phyloP scores from a whole-genome alignment of 2,888 invertebrate genomes.

The Agrotis exclamationis region DNA sequence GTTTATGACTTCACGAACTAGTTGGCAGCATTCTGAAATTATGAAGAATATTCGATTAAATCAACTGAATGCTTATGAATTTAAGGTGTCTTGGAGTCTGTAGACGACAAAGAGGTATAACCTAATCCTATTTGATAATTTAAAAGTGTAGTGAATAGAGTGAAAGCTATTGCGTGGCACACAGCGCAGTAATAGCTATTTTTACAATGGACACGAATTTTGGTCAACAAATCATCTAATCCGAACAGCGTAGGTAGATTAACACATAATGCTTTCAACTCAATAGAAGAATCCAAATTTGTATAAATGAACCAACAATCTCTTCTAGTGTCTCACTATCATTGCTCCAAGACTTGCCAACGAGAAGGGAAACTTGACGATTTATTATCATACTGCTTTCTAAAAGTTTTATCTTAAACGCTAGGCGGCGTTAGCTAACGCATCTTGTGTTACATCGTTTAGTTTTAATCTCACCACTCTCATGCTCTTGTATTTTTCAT shows the following conservation, averaged over 20 bases:
- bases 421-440: constrained; percentile 80
- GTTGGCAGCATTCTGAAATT: not conserved
- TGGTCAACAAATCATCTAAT: not conserved
- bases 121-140: not conserved
- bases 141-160: too few species aligned
- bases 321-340: constrained; percentile 68
- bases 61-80: not conserved
- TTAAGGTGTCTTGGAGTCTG: not conserved
- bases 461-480: constrained; percentile 70
- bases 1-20: constrained; percentile 11
- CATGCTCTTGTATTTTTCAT: constrained; percentile 58
- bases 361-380: constrained; percentile 84
- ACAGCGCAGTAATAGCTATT: too few species aligned
- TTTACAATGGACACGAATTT: not conserved
- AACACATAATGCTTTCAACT: not conserved
- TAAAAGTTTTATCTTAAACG: constrained; percentile 88
- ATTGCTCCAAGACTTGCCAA: constrained; percentile 74
- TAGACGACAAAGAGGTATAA: not conserved
- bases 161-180: too few species aligned
- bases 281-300: not conserved
- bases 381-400: constrained; percentile 88
- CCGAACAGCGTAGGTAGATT: not conserved
- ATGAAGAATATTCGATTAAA: not conserved
- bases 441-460: constrained; percentile 70
- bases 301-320: constrained; percentile 17